Evolutionary conservation across 1,140 invertebrate genomes (phyloP).

Genomic region (Trichomalopsis sarcophagae): DNA sequence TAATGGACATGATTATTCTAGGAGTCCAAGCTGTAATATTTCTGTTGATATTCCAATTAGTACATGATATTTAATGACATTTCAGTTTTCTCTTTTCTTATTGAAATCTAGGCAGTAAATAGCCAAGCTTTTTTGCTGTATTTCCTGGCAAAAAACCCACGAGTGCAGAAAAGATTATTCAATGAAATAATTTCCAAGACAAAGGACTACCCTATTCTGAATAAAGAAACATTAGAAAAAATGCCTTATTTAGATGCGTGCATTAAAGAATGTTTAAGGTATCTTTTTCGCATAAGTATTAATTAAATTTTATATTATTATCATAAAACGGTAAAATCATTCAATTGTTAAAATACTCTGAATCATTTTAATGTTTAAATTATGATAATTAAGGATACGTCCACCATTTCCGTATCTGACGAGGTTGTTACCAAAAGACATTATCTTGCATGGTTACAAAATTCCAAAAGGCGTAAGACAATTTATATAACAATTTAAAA

Average conservation of each 20-base stretch:
- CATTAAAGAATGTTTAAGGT: constrained; percentile 81
- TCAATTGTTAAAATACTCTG: not conserved
- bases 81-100: not conserved
- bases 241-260: constrained; percentile 81
- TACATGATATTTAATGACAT: too few relatives aligned
- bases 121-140: constrained; percentile 78
- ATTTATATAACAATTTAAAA: not conserved
- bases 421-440: constrained; percentile 80
- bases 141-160: constrained; percentile 77
- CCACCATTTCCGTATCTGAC: constrained; percentile 79
- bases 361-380: not conserved
- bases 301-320: too few relatives aligned
- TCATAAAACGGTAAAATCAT: not conserved
- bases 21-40: constrained; percentile 76
- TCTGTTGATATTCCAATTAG: too few relatives aligned
- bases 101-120: constrained; percentile 74
- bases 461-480: constrained; percentile 79
- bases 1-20: constrained; percentile 80
- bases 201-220: constrained; percentile 64
- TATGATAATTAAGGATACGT: constrained; percentile 70
- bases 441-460: constrained; percentile 81
- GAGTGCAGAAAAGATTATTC: constrained; percentile 77
- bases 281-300: constrained; percentile 20
- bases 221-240: constrained; percentile 56
- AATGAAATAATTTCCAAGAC: constrained; percentile 74